Conservation (phyloP, 2,797 vertebrate species). For the Mionectes olivaceus region DNA sequence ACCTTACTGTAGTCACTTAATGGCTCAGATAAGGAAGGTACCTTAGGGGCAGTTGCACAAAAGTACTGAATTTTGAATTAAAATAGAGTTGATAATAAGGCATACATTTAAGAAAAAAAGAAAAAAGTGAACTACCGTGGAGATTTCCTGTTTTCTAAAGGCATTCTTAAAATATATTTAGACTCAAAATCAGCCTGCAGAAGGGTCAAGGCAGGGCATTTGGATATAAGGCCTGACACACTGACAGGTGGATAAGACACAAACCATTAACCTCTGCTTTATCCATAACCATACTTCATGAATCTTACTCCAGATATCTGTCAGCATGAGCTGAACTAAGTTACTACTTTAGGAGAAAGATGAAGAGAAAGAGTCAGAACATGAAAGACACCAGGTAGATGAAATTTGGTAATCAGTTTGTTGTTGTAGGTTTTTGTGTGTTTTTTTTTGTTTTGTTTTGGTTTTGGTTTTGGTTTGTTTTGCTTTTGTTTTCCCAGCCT, state of each 20-base stretch:
- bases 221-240: neutral
- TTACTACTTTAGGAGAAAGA: neutral
- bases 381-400: neutral
- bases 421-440: no score
- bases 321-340: neutral
- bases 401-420: neutral
- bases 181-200: neutral
- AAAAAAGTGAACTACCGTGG: neutral
- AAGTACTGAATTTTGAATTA: neutral
- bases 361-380: neutral
- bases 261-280: neutral
- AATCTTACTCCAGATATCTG: neutral
- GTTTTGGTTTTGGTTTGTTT: no score
- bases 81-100: neutral
- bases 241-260: neutral
- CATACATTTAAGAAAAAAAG: neutral
- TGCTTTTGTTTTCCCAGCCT: neutral
- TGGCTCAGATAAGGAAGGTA: neutral
- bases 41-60: neutral
- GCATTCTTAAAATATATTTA: neutral
- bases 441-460: neutral
- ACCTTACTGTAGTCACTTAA: neutral
- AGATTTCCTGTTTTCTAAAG: neutral
- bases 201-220: neutral
- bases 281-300: neutral